These are phyloP conservation scores for Spialia ferax DNA, from an alignment of 2,888 invertebrate genomes.

Conservation along the genomic window DNA sequence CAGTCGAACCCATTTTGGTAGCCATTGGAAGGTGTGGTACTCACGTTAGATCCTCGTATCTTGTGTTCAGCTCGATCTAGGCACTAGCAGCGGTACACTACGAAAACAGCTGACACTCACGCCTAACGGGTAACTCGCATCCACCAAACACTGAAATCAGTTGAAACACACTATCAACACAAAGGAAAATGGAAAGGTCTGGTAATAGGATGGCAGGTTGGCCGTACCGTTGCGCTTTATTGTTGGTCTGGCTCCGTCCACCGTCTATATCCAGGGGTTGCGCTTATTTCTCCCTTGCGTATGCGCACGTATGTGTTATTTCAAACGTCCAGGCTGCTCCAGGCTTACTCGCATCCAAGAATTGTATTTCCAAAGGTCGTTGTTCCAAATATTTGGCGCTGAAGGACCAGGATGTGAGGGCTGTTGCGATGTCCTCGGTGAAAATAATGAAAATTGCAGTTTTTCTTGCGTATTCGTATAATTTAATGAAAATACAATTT, in stretches of 20 bases:
- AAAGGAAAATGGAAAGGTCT: slow-evolving; percentile 15
- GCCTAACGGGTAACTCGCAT: slow-evolving; percentile 11
- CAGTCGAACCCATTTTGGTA: slow-evolving; percentile 14
- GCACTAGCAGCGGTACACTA: slow-evolving; percentile 14
- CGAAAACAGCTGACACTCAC: slow-evolving; percentile 2
- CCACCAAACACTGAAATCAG: slow-evolving; percentile 17
- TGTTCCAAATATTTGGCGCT: slow-evolving; percentile 1
- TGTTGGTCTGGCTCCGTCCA: neutral
- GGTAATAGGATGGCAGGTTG: slow-evolving; percentile 12
- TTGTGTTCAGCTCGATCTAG: neutral
- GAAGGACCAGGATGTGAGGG: slow-evolving; percentile 14
- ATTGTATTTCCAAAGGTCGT: slow-evolving; percentile 8
- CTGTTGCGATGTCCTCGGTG: neutral
- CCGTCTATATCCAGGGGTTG: slow-evolving; percentile 7
- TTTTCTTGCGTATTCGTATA: no score
- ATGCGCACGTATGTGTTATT: neutral
- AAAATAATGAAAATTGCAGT: no score
- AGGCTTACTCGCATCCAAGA: neutral
- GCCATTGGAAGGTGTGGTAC: slow-evolving; percentile 22
- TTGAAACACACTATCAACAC: slow-evolving; percentile 5
- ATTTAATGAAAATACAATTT: no score
- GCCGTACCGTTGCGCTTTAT: slow-evolving; percentile 14
- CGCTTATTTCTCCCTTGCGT: slow-evolving; percentile 1
- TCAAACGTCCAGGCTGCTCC: slow-evolving; percentile 3
- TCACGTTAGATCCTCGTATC: slow-evolving; percentile 11